Conservation (phyloP, 2,888 invertebrate genomes). For the Caenorhabditis sinica region DNA sequence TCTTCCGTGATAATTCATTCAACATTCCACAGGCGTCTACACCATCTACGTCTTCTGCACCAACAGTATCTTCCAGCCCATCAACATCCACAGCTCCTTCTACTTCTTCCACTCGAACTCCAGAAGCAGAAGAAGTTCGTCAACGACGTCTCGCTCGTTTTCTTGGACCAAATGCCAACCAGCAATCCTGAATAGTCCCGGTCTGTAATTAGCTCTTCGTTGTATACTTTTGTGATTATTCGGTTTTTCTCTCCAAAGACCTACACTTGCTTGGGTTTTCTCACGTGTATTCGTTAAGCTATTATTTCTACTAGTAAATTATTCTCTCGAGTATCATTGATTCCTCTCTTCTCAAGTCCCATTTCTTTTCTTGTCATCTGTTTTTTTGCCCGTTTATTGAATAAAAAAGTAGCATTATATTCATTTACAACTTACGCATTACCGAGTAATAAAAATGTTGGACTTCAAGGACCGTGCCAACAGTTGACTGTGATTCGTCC, state of each 20-base stretch:
- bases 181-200: background rate
- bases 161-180: slow-evolving; percentile 36
- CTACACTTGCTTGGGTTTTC: slow-evolving; percentile 32
- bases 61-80: background rate
- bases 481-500: slow-evolving; percentile 76
- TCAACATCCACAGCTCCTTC: slow-evolving; percentile 17
- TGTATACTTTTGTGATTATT: slow-evolving; percentile 52
- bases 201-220: slow-evolving; percentile 25
- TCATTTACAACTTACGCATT: background rate
- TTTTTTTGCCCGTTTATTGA: background rate
- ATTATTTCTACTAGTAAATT: slow-evolving; percentile 53
- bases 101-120: slow-evolving; percentile 43
- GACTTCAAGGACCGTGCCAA: slow-evolving; percentile 63
- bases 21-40: slow-evolving; percentile 3
- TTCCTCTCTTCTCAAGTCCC: slow-evolving; percentile 8
- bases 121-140: slow-evolving; percentile 60
- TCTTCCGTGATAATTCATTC: slow-evolving; percentile 28
- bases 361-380: slow-evolving; percentile 39
- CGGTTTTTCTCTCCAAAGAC: slow-evolving; percentile 27
- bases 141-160: slow-evolving; percentile 49
- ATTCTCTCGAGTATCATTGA: slow-evolving; percentile 16
- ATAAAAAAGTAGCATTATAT: slow-evolving; percentile 12
- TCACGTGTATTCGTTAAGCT: slow-evolving; percentile 47
- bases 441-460: background rate
- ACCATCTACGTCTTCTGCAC: slow-evolving; percentile 11